Base-by-base conservation (phyloP, 2,888 invertebrate genomes). In the Saturnia pavonia region DNA sequence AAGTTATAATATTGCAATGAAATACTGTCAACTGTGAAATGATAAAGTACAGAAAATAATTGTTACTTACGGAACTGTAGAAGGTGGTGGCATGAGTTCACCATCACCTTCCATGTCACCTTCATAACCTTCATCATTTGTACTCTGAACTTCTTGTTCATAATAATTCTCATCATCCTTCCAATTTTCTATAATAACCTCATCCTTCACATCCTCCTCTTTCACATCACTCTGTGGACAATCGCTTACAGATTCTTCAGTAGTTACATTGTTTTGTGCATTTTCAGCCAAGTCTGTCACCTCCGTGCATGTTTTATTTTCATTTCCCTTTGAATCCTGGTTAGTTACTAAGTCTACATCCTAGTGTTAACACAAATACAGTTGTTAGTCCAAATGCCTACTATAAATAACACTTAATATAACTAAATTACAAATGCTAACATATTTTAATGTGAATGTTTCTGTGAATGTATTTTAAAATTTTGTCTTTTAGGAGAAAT, bases 41-140 rank as follows among this genome's bases (percentile, higher is more conserved):
- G 16, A 34, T 27, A 16, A 27, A 27, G 9, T 40, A 65, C 4
- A 19, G 16, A 40, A 12, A n/a, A 40, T 40, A 65, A 65, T 60
- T 51, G 70, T 22, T 12, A 86, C 92, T 91, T 78, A 92, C 92
- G 91, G 94, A 22, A 96, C 95, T 48, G 93, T 86, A 73, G 96
- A 95, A 0, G 98, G 98, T 2, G 98, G 98, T 1, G 98, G 98
- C 98, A 98, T 98, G 45, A 98, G 94, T 70, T 96, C 95, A 4
- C 96, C 95, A 82, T 97, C 97, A 63, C 95, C 95, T 78, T 95
- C 95, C 87, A 93, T 94, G 72, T 93, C 92, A 2, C 94, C 92
- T 77, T 95, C 95, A 82, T 96, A 96, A 42, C 96, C 96, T 73
- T 96, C 96, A 71, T 95, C 96, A 89, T 96, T 96, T 34, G 84